Conservation (phyloP, 2,888 invertebrate species). For the Steromphala cineraria region DNA sequence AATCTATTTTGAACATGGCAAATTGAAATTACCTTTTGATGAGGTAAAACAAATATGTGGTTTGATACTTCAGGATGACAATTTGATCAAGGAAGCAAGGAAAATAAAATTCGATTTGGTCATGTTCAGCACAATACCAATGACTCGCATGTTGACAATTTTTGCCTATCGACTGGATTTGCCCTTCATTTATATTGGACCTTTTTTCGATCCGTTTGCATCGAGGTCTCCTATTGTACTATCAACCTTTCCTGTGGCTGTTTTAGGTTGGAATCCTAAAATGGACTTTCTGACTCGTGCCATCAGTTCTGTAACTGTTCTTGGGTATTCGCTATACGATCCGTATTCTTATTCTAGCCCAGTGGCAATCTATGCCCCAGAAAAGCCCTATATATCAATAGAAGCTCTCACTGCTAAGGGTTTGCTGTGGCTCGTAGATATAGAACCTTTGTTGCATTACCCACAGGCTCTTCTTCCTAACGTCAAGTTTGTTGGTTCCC, state of each 20-base stretch:
- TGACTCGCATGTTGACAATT: conserved; percentile 11
- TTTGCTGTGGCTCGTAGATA: too few species aligned
- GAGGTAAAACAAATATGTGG: background rate
- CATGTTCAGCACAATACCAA: conserved; percentile 23
- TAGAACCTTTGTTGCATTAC: too few species aligned
- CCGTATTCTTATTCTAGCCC: conserved; percentile 29
- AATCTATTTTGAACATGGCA: too few species aligned
- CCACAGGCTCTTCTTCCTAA: conserved; percentile 50
- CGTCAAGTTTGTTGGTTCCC: conserved; percentile 38
- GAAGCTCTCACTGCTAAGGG: too few species aligned
- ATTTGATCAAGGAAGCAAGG: too few species aligned
- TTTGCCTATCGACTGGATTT: conserved; percentile 31
- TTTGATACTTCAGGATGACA: background rate
- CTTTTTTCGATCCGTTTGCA: background rate
- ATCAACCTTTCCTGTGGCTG: background rate
- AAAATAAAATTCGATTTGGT: conserved; percentile 32
- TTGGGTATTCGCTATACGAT: conserved; percentile 14
- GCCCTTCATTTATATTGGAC: conserved; percentile 26
- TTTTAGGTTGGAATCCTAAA: background rate
- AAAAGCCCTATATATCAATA: conserved; percentile 30
- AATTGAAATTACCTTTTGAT: background rate
- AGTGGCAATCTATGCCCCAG: conserved; percentile 36
- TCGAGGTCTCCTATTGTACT: background rate
- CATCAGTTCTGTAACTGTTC: background rate
- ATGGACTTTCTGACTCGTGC: conserved; percentile 20